phyloP scores from a whole-genome alignment of 2,797 vertebrate genomes.

The Pipistrellus pygmaeus region DNA sequence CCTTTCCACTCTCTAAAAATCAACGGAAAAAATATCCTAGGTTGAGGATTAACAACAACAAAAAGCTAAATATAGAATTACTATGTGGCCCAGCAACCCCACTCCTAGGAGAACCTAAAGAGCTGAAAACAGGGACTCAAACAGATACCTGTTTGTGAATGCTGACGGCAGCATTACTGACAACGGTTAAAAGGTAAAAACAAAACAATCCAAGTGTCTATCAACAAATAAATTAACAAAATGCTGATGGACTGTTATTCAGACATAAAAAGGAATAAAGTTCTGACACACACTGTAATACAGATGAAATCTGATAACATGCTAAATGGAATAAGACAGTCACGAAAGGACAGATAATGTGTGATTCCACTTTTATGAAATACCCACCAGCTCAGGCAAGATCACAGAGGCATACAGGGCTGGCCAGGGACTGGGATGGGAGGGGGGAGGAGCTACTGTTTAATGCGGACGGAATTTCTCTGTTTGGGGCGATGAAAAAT shows the following conservation, averaged over 20 bases:
- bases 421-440: background rate
- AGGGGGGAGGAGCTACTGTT: background rate
- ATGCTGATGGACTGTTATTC: background rate
- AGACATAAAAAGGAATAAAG: slow-evolving; percentile 35
- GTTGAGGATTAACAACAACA: too few relatives aligned
- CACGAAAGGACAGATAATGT: background rate
- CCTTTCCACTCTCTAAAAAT: too few relatives aligned
- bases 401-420: background rate
- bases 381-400: background rate
- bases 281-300: background rate
- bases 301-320: background rate
- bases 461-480: background rate
- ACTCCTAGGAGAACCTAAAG: too few relatives aligned
- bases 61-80: too few relatives aligned
- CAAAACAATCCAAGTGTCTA: background rate
- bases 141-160: too few relatives aligned
- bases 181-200: background rate
- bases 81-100: too few relatives aligned
- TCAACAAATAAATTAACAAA: background rate
- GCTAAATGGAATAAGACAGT: background rate
- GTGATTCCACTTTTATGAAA: background rate
- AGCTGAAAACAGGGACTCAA: too few relatives aligned
- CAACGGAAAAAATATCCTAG: too few relatives aligned
- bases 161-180: too few relatives aligned
- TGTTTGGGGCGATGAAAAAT: background rate